phyloP scores from a whole-genome alignment of 2,888 invertebrate genomes.

The Apomyelois bistriatella region DNA sequence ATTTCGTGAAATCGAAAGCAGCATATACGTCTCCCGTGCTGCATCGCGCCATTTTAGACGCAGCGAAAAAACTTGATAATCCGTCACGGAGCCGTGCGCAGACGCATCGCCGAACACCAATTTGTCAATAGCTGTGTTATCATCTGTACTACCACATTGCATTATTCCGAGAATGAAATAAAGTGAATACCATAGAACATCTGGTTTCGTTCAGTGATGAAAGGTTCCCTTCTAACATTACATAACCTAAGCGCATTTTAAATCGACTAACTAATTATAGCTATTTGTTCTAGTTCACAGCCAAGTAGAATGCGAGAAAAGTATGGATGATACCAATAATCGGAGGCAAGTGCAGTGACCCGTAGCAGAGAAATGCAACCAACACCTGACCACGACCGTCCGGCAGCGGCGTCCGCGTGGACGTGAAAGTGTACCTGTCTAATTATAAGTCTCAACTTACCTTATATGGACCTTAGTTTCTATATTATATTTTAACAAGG shows the following conservation, averaged over 20 bases:
- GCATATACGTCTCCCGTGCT: conserved; percentile 59
- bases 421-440: conserved; percentile 69
- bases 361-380: conserved; percentile 60
- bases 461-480: conserved; percentile 28
- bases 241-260: too few species aligned
- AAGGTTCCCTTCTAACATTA: too few species aligned
- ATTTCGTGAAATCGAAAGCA: conserved; percentile 76
- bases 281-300: too few species aligned
- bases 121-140: conserved; percentile 51
- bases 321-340: conserved; percentile 1
- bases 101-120: conserved; percentile 49
- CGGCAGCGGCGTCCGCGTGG: conserved; percentile 37
- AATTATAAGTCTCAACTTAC: conserved; percentile 54
- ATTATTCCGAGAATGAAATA: conserved; percentile 16
- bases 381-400: conserved; percentile 43
- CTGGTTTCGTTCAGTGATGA: neutral
- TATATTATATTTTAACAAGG: conserved; percentile 24
- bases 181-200: neutral
- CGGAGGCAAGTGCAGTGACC: conserved; percentile 56
- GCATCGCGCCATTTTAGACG: conserved; percentile 61
- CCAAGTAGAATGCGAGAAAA: neutral
- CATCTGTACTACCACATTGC: conserved; percentile 29
- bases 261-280: too few species aligned
- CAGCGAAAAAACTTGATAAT: conserved; percentile 62
- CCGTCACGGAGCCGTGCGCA: conserved; percentile 56